phyloP scores from a whole-genome alignment of 1,140 invertebrate species.

The Oncopodura yosiiana region DNA sequence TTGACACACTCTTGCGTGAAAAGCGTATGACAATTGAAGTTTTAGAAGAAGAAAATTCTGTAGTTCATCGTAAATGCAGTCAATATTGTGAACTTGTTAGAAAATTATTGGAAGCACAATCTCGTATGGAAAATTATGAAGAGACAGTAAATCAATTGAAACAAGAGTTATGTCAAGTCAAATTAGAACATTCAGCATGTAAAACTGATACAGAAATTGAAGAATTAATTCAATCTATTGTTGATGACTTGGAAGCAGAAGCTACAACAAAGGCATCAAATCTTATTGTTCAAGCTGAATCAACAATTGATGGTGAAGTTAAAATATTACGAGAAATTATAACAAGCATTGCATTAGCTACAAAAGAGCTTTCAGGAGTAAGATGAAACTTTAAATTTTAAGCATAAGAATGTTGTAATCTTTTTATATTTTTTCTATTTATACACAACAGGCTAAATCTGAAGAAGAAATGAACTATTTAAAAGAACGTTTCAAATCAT shows the following conservation, averaged over 20 bases:
- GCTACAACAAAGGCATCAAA: not conserved
- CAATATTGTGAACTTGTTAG: constrained; percentile 21
- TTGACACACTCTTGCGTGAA: constrained; percentile 2
- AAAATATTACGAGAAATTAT: not conserved
- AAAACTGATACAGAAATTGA: constrained; percentile 11
- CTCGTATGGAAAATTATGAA: constrained; percentile 19
- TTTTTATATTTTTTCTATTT: not conserved
- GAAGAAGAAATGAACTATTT: constrained; percentile 23
- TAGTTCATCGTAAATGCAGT: constrained; percentile 22
- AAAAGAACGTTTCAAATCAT: constrained; percentile 20
- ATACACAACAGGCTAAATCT: constrained; percentile 20
- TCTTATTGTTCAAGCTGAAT: not conserved
- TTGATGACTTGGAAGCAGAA: not conserved
- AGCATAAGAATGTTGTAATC: not conserved
- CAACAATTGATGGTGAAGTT: not conserved
- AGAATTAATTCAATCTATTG: not conserved
- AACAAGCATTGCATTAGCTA: constrained; percentile 3
- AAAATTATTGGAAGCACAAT: constrained; percentile 24
- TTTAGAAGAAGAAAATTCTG: constrained; percentile 27
- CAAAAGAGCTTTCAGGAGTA: constrained; percentile 6
- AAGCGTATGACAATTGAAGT: constrained; percentile 24
- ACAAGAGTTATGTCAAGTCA: constrained; percentile 14
- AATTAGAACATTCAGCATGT: constrained; percentile 16
- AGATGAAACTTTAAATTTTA: not conserved
- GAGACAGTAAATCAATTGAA: constrained; percentile 4